A percentile compares a stretch with the other conserved stretches of the same genome.
Evolutionary conservation across 2,888 invertebrate species (phyloP).

Genomic region (Meiosimyza platycephala): DNA sequence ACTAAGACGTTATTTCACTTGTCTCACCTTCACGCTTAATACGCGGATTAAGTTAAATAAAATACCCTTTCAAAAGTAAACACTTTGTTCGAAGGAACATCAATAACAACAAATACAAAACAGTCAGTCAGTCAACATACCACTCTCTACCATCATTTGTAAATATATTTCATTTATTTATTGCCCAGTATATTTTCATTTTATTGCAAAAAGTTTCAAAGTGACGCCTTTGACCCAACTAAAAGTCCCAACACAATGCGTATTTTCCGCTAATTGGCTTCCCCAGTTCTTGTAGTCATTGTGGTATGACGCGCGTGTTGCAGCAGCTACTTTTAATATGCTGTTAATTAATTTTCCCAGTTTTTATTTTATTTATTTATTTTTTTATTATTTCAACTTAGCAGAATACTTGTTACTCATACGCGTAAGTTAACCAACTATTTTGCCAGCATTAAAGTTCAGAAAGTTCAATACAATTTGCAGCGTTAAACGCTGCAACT

Average conservation of each 20-base stretch:
- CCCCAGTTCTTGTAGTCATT: not conserved
- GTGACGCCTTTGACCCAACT: slow-evolving; percentile 17
- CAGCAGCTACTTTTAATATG: not conserved
- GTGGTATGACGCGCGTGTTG: not conserved
- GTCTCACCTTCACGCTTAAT: slow-evolving; percentile 3
- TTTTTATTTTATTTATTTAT: too few species aligned
- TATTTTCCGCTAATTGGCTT: slow-evolving; percentile 33
- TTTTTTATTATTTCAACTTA: not conserved
- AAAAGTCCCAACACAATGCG: not conserved
- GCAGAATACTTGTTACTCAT: not conserved
- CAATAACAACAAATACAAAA: not conserved
- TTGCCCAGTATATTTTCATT: not conserved
- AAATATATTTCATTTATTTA: too few species aligned
- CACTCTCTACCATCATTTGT: too few species aligned
- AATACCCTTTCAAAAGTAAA: slow-evolving; percentile 8
- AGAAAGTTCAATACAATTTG: slow-evolving; percentile 15
- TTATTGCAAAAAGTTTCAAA: not conserved
- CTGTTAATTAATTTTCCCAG: slow-evolving; percentile 29
- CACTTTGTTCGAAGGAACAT: not conserved
- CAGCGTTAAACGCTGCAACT: too few species aligned
- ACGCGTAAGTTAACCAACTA: slow-evolving; percentile 7
- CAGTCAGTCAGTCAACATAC: not conserved
- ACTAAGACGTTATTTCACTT: slow-evolving; percentile 8
- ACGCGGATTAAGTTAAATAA: slow-evolving; percentile 17
- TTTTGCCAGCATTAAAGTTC: slow-evolving; percentile 24